Base-by-base conservation (phyloP, 2,888 invertebrate species). In the Oscheius sp. region DNA sequence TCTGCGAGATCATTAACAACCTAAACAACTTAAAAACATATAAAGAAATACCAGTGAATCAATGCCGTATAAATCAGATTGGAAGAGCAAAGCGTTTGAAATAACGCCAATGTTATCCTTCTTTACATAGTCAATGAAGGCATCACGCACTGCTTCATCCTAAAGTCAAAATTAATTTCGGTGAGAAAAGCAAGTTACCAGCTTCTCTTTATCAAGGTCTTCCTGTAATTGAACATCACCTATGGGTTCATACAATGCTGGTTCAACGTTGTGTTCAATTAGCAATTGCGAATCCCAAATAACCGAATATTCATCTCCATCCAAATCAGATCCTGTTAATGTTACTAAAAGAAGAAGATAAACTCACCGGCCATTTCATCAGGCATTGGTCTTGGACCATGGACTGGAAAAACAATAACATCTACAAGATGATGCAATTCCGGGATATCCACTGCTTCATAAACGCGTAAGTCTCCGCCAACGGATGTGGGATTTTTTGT, bases 401-500 rank as follows among this genome's bases (percentile, higher is more conserved):
- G 75, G 1, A 83, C 81, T 2, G 88, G 88, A 71, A 89, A 89
- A 3, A 88, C 88, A 48, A 88, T 84, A 20, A 88, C 88, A 69
- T 88, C 88, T 45, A 74, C 75, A 23, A 84, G 71, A 69, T 86
- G 72, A 70, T 79, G 71, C 80, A 84, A 75, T 80, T 76, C 78
- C 0, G 82, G 81, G 27, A 85, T 72, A 65, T 86, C 83, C 20
- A 86, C 82, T 3, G 84, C 84, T 45, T 81, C 78, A 66, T 75
- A 88, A 75, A 72, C 78, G 5, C 88, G 80, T 1, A 88, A 83
- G 73, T 89, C 88, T 8, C 88, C 88, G 3, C 86, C 80, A 37
- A 87, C 87, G 63, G 87, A 86, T 66, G 87, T 87, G n/a, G 88
- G 88, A 74, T 87, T 88, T 77, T 89, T 88, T 10, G 87, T 86